Evolutionary conservation across 2,888 invertebrate genomes (phyloP).

Genomic region (Ashinkailepas kermadecensis): DNA sequence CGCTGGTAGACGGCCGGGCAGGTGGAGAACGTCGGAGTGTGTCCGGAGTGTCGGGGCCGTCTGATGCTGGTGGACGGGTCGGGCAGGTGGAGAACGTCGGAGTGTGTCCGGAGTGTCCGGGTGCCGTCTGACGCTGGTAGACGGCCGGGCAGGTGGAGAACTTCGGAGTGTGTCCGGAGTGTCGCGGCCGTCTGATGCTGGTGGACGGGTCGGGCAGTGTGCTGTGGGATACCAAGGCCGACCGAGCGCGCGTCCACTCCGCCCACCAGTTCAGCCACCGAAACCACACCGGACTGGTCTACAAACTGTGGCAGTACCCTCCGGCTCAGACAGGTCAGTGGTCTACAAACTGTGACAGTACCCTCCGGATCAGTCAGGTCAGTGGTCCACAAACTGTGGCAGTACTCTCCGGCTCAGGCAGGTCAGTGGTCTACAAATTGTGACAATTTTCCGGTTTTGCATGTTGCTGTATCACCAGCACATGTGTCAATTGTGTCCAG

Average conservation of each 20-base stretch:
- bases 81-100: constrained; percentile 1
- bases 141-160: not conserved
- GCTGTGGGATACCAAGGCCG: not conserved
- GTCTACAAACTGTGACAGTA: constrained; percentile 1
- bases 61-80: too few species aligned
- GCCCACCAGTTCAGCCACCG: constrained; percentile 2
- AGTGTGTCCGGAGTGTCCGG: not conserved
- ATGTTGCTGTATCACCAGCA: too few species aligned
- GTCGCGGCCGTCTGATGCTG: not conserved
- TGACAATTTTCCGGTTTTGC: not conserved
- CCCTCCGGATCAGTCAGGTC: not conserved
- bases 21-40: constrained; percentile 4
- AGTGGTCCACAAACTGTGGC: not conserved
- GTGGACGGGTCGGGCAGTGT: not conserved
- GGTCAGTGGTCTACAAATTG: not conserved
- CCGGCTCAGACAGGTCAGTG: not conserved
- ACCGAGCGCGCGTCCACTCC: not conserved
- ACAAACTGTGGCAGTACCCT: constrained; percentile 7
- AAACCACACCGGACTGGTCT: not conserved
- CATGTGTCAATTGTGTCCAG: too few species aligned
- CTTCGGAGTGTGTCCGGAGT: not conserved
- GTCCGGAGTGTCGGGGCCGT: not conserved
- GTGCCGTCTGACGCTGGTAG: not conserved
- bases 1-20: not conserved
- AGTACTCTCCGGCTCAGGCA: not conserved